These are phyloP conservation scores for Oenanthe melanoleuca DNA, from an alignment of 2,113 vertebrate species.

Conservation along the genomic window DNA sequence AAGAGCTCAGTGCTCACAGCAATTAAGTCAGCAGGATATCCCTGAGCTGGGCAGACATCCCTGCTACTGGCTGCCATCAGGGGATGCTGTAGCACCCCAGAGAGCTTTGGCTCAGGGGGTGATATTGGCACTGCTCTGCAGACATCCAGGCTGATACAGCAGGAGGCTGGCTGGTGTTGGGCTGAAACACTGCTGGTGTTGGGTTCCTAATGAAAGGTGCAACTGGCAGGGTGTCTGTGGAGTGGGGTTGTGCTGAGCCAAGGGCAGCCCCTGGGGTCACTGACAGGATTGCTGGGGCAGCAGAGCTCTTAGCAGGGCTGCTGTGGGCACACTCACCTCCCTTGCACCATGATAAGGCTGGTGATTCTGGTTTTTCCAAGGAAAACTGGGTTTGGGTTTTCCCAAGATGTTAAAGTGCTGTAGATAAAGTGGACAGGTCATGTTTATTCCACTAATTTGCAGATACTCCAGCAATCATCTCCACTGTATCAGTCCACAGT, in stretches of 20 bases:
- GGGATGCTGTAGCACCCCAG: neutral
- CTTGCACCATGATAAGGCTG: neutral
- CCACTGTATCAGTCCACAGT: neutral
- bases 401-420: neutral
- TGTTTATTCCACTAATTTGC: neutral
- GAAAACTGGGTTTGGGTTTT: neutral
- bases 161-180: neutral
- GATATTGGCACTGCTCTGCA: accelerated
- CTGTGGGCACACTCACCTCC: neutral
- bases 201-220: neutral
- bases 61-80: neutral
- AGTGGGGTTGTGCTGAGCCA: neutral
- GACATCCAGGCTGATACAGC: neutral
- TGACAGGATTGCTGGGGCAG: neutral
- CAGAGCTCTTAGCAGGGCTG: neutral
- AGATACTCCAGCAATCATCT: neutral
- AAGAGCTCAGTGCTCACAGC: neutral
- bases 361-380: neutral
- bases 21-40: neutral
- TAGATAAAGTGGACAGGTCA: neutral
- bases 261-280: neutral
- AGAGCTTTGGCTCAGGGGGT: neutral
- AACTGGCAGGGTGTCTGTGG: neutral
- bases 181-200: neutral
- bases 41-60: neutral